A percentile compares a stretch with the other conserved stretches of the same genome.
phyloP scores from a whole-genome alignment of 2,113 vertebrate genomes.

The Eulacestoma nigropectus region DNA sequence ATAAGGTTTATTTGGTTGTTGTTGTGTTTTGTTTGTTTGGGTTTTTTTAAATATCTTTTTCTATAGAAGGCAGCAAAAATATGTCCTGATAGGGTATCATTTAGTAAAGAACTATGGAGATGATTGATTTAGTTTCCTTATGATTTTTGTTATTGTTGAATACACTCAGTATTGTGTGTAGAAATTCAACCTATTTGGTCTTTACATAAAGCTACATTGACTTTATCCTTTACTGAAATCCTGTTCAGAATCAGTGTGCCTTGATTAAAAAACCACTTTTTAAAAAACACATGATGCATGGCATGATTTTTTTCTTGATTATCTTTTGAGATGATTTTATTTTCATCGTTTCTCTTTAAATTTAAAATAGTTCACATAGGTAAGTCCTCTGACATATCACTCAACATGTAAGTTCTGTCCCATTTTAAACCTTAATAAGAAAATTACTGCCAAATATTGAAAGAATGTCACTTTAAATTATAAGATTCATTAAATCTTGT shows the following conservation, averaged over 20 bases:
- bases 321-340: background rate
- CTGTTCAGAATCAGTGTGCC: background rate
- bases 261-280: background rate
- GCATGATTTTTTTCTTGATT: background rate
- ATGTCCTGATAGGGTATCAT: background rate
- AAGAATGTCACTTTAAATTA: background rate
- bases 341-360: background rate
- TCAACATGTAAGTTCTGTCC: background rate
- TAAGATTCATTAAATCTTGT: background rate
- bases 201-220: background rate
- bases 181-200: background rate
- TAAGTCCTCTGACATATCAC: background rate
- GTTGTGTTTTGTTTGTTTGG: background rate
- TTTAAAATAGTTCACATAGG: background rate
- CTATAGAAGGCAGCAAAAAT: background rate
- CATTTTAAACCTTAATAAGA: constrained; percentile 38
- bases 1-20: background rate
- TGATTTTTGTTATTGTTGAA: background rate
- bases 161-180: background rate
- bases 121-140: background rate
- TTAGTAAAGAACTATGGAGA: background rate
- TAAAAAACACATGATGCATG: background rate
- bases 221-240: background rate
- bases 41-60: background rate
- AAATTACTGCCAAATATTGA: constrained; percentile 44